A percentile compares a stretch with the other conserved stretches of the same genome.
Conservation (phyloP, 2,888 invertebrate genomes). For the Parasteatoda lunata region DNA sequence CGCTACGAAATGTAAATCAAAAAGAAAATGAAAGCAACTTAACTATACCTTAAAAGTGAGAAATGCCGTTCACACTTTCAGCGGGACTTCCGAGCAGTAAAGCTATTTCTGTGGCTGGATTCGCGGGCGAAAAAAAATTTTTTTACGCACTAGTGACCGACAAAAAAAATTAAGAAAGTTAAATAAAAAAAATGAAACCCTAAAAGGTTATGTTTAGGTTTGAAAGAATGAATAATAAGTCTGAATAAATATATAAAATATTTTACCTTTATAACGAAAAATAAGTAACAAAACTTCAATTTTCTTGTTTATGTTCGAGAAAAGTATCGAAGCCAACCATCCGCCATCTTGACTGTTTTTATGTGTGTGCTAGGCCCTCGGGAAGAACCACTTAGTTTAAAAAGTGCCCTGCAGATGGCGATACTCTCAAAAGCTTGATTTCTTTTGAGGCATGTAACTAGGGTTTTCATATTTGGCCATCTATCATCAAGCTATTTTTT, state of each 20-base stretch:
- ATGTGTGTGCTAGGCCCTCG: constrained; percentile 48
- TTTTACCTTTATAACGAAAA: constrained; percentile 51
- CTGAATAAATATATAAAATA: constrained; percentile 42
- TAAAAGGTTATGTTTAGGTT: constrained; percentile 12
- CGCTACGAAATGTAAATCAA: constrained; percentile 19
- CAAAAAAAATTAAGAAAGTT: constrained; percentile 41
- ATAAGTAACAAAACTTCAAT: constrained; percentile 54
- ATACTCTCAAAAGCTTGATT: constrained; percentile 56
- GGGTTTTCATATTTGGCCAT: constrained; percentile 67
- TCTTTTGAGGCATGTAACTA: constrained; percentile 42
- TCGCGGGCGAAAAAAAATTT: constrained; percentile 28
- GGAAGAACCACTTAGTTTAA: constrained; percentile 54
- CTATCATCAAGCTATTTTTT: constrained; percentile 42
- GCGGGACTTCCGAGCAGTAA: not conserved
- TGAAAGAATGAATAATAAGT: not conserved
- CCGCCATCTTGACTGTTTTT: constrained; percentile 69
- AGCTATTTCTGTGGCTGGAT: constrained; percentile 12
- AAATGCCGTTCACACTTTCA: not conserved
- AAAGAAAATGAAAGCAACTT: constrained; percentile 29
- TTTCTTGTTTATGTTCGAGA: constrained; percentile 66
- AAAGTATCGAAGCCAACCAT: constrained; percentile 66
- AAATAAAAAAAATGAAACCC: constrained; percentile 29
- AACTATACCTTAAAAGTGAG: not conserved
- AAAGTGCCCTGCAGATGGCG: constrained; percentile 66
- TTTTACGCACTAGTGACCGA: constrained; percentile 45